Evolutionary conservation across 2,797 vertebrate species (phyloP), one percentile per base, ranked within the genome.

Genomic region (Syngnathus rostellatus): DNA sequence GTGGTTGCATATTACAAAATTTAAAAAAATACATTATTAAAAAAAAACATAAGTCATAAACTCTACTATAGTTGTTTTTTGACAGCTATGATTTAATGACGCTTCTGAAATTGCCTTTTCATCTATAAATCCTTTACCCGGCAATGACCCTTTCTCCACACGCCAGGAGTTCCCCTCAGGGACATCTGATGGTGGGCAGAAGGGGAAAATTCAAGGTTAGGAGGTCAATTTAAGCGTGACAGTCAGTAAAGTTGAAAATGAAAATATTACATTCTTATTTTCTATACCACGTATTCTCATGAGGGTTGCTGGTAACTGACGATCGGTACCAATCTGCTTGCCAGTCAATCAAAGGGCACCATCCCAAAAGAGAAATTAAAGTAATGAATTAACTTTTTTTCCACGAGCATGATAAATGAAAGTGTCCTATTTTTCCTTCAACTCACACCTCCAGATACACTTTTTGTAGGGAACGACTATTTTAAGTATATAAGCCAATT

Each of bases 121-220:
- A 72, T 79, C 31, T 46, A 21, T 62, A 51, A 78, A 78, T 71
- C 75, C 67, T 80, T 84, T 70, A 81, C 50, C 70, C 46, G 53
- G 66, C 66, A 55, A 11, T 78, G 70, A 77, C 70, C 71, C 71
- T 76, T 79, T 70, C 38, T 19, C 23, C 10, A 43, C 55, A 31
- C 65, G 19, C 19, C 19, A 6, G 48, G 2, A 43, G 75, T 75
- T 72, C 66, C 3, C 55, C 50, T 51, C 19, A 19, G 68, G 65
- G 64, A 23, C 8, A 5, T 41, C 51, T 61, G 62, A 72, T 45
- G 69, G 23, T 73, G 40, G 54, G 4, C 1, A 81, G 58, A 61
- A 31, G 61, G 74, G 73, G 45, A 75, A 66, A 65, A 62, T 67
- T 80, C 64, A 78, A 3, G 19, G 55, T 61, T 23, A 21, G 43